Conservation (phyloP, 2,113 vertebrate genomes). For the Platysteira castanea region DNA sequence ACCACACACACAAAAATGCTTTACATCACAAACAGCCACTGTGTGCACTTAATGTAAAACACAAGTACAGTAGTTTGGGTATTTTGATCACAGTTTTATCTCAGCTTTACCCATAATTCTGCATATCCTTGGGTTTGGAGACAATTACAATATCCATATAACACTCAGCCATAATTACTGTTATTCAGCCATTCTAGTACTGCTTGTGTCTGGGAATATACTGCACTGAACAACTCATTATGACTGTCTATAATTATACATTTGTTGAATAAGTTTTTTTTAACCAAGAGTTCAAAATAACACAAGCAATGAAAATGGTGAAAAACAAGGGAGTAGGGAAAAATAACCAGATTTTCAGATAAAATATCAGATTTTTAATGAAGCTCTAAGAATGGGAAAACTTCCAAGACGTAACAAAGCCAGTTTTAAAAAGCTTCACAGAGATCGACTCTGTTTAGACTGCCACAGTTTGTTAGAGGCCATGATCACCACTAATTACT, state of each 20-base stretch:
- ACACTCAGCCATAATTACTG: slow-evolving; percentile 6
- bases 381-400: background rate
- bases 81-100: background rate
- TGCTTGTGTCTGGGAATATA: background rate
- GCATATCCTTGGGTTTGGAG: background rate
- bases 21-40: background rate
- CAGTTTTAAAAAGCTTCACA: background rate
- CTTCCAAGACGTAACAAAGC: background rate
- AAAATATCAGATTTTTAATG: background rate
- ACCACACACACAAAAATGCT: background rate
- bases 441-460: background rate
- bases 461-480: background rate
- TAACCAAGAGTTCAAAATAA: background rate
- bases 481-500: background rate
- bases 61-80: background rate
- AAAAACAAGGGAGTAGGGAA: background rate
- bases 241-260: background rate
- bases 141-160: slow-evolving; percentile 2
- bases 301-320: background rate
- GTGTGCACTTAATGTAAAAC: background rate
- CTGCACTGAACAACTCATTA: background rate
- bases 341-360: background rate
- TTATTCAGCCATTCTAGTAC: background rate
- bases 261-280: background rate
- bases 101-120: background rate